A percentile compares a stretch with the other conserved stretches of the same genome.
Conservation (phyloP, 2,888 invertebrate genomes). For the Oligia strigilis region DNA sequence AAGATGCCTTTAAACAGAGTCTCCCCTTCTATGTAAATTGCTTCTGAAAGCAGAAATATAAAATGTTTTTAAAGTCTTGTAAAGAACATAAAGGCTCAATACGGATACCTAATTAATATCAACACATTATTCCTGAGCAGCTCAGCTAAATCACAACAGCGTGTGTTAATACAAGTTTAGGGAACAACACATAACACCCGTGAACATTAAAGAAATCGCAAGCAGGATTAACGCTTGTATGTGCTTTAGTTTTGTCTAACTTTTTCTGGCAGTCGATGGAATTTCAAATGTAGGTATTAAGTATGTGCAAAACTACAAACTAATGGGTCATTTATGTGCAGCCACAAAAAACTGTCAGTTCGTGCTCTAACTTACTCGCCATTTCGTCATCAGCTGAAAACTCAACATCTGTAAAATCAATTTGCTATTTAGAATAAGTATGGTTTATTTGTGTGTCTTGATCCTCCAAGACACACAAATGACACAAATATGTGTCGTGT, state of each 20-base stretch:
- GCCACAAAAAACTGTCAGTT: constrained; percentile 1
- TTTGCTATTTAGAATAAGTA: not conserved
- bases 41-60: constrained; percentile 71
- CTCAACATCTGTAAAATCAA: constrained; percentile 65
- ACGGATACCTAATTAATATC: not conserved
- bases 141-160: not conserved
- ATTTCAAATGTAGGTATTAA: not conserved
- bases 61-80: not conserved
- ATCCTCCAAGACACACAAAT: too few relatives aligned
- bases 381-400: constrained; percentile 62
- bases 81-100: not conserved
- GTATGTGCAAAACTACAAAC: not conserved
- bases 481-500: too few relatives aligned
- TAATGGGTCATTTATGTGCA: not conserved
- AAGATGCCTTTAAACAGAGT: constrained; percentile 78
- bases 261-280: not conserved
- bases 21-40: constrained; percentile 75
- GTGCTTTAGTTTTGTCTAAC: not conserved
- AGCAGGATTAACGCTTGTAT: not conserved
- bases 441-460: not conserved
- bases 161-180: not conserved
- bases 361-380: constrained; percentile 69
- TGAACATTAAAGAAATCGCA: too few relatives aligned
- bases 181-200: not conserved
- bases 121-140: not conserved